Evolutionary conservation across 2,797 vertebrate genomes (phyloP).

Genomic region (Cossypha niveicapilla): DNA sequence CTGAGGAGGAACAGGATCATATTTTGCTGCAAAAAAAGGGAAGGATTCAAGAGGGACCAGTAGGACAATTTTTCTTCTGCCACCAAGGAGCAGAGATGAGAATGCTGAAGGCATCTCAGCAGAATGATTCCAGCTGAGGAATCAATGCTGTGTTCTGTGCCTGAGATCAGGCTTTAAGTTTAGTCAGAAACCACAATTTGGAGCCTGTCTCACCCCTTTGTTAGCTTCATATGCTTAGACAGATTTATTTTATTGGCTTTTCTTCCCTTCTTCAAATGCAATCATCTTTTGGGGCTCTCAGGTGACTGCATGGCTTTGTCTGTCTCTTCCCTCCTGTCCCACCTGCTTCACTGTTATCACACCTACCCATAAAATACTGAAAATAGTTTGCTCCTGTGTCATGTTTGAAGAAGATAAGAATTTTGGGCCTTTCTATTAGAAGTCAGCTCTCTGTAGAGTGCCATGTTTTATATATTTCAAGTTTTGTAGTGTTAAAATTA

Average conservation of each 20-base stretch:
- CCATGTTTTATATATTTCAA: rapidly evolving
- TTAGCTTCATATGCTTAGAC: not conserved
- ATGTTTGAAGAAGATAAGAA: not conserved
- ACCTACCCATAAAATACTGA: not conserved
- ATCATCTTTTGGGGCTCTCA: not conserved
- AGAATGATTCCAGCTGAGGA: not conserved
- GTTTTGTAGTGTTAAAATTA: not conserved
- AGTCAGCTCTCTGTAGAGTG: not conserved
- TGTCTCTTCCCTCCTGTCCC: not conserved
- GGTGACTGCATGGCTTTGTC: not conserved
- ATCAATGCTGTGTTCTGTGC: not conserved
- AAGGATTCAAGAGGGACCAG: not conserved
- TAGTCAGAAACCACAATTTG: not conserved
- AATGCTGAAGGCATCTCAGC: not conserved
- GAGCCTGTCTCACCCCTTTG: not conserved
- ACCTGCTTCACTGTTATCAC: not conserved
- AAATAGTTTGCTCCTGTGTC: not conserved
- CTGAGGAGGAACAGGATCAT: not conserved
- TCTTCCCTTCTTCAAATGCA: not conserved
- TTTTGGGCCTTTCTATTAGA: not conserved
- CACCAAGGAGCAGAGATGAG: not conserved
- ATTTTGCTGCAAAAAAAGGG: not conserved
- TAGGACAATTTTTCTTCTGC: not conserved
- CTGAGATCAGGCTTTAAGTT: not conserved
- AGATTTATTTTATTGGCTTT: not conserved